A percentile compares a stretch with the other conserved stretches of the same genome.
Evolutionary conservation across 2,888 invertebrate species (phyloP).

Genomic region (Diloba caeruleocephala): DNA sequence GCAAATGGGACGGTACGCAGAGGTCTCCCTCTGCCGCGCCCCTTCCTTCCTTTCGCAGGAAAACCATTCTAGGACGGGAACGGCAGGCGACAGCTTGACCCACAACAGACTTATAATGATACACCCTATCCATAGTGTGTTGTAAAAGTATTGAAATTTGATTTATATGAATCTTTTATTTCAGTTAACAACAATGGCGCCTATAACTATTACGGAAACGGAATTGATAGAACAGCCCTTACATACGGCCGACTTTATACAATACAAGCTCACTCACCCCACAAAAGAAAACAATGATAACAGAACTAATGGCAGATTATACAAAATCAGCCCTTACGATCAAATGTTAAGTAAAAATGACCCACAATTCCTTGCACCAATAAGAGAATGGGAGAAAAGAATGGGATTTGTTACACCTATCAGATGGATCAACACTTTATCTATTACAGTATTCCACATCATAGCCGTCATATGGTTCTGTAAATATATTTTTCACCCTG

Average conservation of each 20-base stretch:
- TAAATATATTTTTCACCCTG: constrained; percentile 59
- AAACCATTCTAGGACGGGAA: too few relatives aligned
- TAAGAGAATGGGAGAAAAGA: constrained; percentile 74
- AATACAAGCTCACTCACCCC: constrained; percentile 50
- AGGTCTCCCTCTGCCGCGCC: too few relatives aligned
- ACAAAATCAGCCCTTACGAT: constrained; percentile 58
- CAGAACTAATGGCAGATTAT: constrained; percentile 12
- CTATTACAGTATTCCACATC: constrained; percentile 82
- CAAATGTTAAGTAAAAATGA: constrained; percentile 61
- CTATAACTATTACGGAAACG: constrained; percentile 58
- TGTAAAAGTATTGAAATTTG: not conserved
- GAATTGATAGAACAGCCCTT: constrained; percentile 49
- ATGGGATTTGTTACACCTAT: constrained; percentile 89
- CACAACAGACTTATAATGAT: too few relatives aligned
- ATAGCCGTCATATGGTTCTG: constrained; percentile 74
- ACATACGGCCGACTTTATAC: constrained; percentile 35
- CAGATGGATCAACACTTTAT: constrained; percentile 90
- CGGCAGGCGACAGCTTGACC: too few relatives aligned
- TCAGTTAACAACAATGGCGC: constrained; percentile 61
- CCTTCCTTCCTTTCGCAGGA: too few relatives aligned
- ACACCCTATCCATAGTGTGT: too few relatives aligned
- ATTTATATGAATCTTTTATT: constrained; percentile 24
- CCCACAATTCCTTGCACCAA: constrained; percentile 60
- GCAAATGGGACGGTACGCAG: too few relatives aligned
- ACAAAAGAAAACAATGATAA: constrained; percentile 28